Conservation (phyloP, 1,140 invertebrate genomes). For the Ips typographus region DNA sequence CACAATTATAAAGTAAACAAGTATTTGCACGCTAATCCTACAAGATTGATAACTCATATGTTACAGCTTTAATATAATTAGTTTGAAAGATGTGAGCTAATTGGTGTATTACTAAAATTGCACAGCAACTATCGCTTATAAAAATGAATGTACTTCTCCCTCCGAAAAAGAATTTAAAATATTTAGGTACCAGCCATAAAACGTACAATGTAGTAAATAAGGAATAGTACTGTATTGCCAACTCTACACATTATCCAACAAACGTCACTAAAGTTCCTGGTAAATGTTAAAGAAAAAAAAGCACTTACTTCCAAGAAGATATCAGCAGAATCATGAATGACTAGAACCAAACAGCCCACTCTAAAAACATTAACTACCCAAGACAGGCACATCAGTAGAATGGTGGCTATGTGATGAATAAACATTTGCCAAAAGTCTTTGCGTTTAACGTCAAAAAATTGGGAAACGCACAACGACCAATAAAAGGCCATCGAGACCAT, state of each 20-base stretch:
- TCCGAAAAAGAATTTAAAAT: not conserved
- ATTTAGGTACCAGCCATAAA: too few species aligned
- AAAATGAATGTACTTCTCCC: too few species aligned
- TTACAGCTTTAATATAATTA: too few species aligned
- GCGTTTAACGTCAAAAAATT: conserved; percentile 89
- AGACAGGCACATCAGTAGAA: conserved; percentile 85
- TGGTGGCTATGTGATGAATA: conserved; percentile 92
- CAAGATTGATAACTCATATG: too few species aligned
- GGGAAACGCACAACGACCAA: conserved; percentile 88
- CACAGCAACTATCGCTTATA: too few species aligned
- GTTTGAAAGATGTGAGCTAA: too few species aligned
- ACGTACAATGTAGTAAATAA: too few species aligned
- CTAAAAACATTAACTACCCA: conserved; percentile 94
- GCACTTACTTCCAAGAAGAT: conserved; percentile 84
- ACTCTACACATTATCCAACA: too few species aligned
- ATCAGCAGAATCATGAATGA: conserved; percentile 94
- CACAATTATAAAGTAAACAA: too few species aligned
- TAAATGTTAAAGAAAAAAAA: not conserved
- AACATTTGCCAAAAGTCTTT: conserved; percentile 99
- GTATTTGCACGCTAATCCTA: too few species aligned
- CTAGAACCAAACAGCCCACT: conserved; percentile 86
- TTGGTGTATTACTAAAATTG: too few species aligned
- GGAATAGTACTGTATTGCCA: too few species aligned
- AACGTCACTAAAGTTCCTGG: not conserved
- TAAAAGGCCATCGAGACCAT: conserved; percentile 95